Base-by-base conservation (phyloP, 2,113 vertebrate species). In the Crotalus viridis region DNA sequence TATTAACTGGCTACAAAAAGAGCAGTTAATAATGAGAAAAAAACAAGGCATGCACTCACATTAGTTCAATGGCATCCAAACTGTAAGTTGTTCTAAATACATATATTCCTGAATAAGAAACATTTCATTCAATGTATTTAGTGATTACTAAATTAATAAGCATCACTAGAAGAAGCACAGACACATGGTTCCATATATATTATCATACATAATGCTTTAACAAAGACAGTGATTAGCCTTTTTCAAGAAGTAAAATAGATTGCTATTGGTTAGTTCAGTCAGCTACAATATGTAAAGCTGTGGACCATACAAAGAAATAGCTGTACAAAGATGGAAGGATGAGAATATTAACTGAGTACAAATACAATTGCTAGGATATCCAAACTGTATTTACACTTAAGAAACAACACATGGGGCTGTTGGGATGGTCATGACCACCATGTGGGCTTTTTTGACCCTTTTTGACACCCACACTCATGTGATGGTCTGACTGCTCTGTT, bases 191-290 rank as follows among this genome's bases (percentile, higher is more conserved):
- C 0, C 15, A 10, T 86, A 43, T 28, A 88, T 4, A 88, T 0
- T 1, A 26, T 0, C 0, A 0, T 21, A 64, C 0, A 5, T 1
- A 17, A 56, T 51, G 43, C 13, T 93, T 59, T 94, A 64, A 87
- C 51, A 89, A 92, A 74, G 10, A 9, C 0, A 4, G 6, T 0
- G 3, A 89, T 46, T 52, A 61, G 43, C 46, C 4, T 15, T 33
- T 55, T 28, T 54, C 55, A 87, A 54, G 12, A 89, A 26, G 24
- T 81, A 4, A 54, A 51, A 93, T 0, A 0, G 93, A 26, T 64
- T 24, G 87, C 15, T 26, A 61, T 22, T 64, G 43, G 15, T 92
- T 88, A 51, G 4, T 22, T 90, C 55, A 85, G 54, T 94, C 89
- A 51, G 22, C 3, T 33, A 33, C 28, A 51, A 52, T 39, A 43